Evolutionary conservation across 2,888 invertebrate species (phyloP), one percentile per base, ranked within the genome.

Genomic region (Anoplius nigerrimus): DNA sequence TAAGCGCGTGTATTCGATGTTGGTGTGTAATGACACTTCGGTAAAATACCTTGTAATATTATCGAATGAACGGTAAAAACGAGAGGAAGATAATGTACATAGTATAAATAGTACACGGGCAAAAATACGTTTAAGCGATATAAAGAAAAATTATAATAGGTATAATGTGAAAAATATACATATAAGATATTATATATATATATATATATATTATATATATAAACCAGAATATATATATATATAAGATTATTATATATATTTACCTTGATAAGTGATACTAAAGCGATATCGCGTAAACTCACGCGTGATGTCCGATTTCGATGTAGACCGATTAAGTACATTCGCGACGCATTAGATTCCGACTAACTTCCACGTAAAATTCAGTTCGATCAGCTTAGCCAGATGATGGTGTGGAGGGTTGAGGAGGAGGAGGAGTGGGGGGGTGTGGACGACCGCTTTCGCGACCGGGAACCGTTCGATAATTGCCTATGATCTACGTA

Each of bases 221-320:
- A 77, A 72, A 74, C 72, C 73, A 73, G 71, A 70, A 78, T 76
- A 72, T 75, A 76, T 72, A 72, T 77, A 79, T 81, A 78, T 79
- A 81, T 81, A 82, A 76, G 72, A 80, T 78, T 78, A 79, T 79
- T 79, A 80, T n/a, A 51, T 48, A 86, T 86, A 86, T 87, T 86
- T 88, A 88, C 85, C 85, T 84, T 87, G 86, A 78, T 88, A 88
- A 88, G 87, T 86, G 85, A 87, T 86, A 86, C 75, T 81, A 83
- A 71, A 67, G 67, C 34, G 34, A 34, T 34, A 34, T 11, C 2
- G 34, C 8, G 34, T 34, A 34, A 11, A 34, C 8, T 34, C 34
- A 34, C 34, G 4, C 34, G 34, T 34, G 34, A 34, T 13, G 34
- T 6, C 34, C 8, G 34, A 34, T 11, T 34, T 34, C 8, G 34